These are phyloP conservation scores for Solenopsis invicta DNA, from an alignment of 1,140 invertebrate species.

Conservation along the genomic window DNA sequence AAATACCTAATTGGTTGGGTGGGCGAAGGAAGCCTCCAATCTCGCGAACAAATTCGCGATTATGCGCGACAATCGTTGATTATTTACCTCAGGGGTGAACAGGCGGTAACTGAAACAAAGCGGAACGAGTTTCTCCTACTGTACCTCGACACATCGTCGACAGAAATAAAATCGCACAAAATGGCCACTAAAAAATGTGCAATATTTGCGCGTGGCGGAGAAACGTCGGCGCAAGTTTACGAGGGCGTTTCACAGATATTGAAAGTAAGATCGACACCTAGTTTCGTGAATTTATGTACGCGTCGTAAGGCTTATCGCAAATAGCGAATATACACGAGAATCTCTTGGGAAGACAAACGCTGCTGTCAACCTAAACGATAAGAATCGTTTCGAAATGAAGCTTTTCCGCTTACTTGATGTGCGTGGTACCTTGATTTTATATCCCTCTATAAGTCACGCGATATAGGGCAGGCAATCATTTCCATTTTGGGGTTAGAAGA, in stretches of 20 bases:
- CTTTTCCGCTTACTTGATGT: background rate
- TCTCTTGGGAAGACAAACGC: background rate
- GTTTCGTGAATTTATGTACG: slow-evolving; percentile 25
- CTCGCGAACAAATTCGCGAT: slow-evolving; percentile 61
- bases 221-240: slow-evolving; percentile 4
- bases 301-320: background rate
- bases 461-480: background rate
- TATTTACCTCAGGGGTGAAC: slow-evolving; percentile 46
- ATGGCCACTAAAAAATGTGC: slow-evolving; percentile 24
- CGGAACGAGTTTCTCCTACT: background rate
- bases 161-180: slow-evolving; percentile 57
- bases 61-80: slow-evolving; percentile 57
- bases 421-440: background rate
- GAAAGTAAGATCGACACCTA: slow-evolving; percentile 19
- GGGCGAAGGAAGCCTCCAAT: background rate
- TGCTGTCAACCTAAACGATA: background rate
- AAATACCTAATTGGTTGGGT: slow-evolving; percentile 21
- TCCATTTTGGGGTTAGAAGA: background rate
- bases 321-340: background rate
- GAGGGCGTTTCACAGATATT: slow-evolving; percentile 13
- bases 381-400: background rate
- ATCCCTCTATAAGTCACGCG: background rate
- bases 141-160: slow-evolving; percentile 3
- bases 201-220: slow-evolving; percentile 11
- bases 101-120: background rate